Percentiles rank a stretch among this genome's conserved stretches.
These are phyloP conservation scores for Antechinus flavipes DNA, from an alignment of 2,113 vertebrate species.

Conservation along the genomic window DNA sequence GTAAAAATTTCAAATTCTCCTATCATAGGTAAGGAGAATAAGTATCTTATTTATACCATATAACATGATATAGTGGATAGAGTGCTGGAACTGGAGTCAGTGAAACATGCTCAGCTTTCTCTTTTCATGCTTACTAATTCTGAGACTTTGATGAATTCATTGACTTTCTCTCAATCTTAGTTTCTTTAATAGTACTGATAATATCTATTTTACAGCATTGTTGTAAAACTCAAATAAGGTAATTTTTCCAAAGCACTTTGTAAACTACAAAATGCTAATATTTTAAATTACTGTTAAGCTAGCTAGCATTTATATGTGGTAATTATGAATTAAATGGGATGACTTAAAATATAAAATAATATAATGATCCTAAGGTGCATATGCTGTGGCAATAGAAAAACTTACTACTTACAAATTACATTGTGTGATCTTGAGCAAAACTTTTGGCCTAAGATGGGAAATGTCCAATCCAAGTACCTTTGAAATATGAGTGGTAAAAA, in stretches of 20 bases:
- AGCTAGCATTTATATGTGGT: background rate
- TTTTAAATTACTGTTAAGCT: background rate
- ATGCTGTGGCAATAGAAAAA: background rate
- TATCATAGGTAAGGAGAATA: background rate
- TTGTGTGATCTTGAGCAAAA: background rate
- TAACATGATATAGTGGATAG: background rate
- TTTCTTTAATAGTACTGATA: background rate
- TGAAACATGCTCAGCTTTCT: background rate
- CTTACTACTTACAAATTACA: background rate
- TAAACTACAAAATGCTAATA: background rate
- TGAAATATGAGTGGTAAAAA: too few relatives aligned
- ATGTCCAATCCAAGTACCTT: too few relatives aligned
- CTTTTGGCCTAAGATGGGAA: background rate
- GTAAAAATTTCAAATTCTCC: constrained; percentile 22
- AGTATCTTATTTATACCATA: background rate
- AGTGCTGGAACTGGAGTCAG: background rate
- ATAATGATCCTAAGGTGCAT: background rate
- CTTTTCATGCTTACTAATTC: background rate
- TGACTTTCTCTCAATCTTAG: background rate
- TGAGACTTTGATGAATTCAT: background rate
- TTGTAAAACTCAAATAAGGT: background rate
- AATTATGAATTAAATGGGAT: background rate
- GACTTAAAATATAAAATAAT: background rate
- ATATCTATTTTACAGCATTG: background rate
- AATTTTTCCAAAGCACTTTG: background rate